Percentiles rank a stretch among this genome's conserved stretches.
Evolutionary conservation across 2,113 vertebrate species (phyloP).

Genomic region (Pampusana beccarii): DNA sequence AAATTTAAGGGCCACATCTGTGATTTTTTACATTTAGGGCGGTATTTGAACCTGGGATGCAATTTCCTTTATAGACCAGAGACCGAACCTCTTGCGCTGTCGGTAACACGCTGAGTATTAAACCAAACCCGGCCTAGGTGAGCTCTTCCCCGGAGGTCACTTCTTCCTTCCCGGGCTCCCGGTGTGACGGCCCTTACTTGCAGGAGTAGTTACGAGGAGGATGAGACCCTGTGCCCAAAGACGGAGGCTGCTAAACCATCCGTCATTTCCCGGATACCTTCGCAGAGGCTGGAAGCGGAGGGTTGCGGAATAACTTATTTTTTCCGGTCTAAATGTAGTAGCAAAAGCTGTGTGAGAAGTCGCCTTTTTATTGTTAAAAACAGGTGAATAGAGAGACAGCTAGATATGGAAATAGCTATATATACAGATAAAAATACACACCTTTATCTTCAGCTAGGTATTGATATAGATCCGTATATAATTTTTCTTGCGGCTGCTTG

Average conservation of each 20-base stretch:
- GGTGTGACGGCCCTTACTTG: fast-evolving
- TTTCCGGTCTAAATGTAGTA: not conserved
- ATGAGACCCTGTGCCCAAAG: not conserved
- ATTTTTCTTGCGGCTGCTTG: not conserved
- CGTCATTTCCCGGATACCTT: not conserved
- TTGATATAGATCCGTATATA: not conserved
- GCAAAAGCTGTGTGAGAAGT: not conserved
- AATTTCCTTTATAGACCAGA: not conserved
- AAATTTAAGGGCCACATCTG: fast-evolving
- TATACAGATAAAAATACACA: not conserved
- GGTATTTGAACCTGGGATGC: not conserved
- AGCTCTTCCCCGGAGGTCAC: not conserved
- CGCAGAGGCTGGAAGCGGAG: not conserved
- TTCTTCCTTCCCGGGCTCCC: not conserved
- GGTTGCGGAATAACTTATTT: not conserved
- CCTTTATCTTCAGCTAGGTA: constrained; percentile 9
- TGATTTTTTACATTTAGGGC: not conserved
- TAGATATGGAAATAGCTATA: not conserved
- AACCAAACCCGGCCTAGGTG: not conserved
- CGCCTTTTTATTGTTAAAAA: not conserved
- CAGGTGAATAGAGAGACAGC: not conserved
- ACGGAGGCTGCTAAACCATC: not conserved
- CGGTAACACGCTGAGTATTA: not conserved
- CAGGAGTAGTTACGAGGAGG: not conserved
- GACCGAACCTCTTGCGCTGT: not conserved